Evolutionary conservation across 2,888 invertebrate species (phyloP).

Genomic region (Crematogaster levior): DNA sequence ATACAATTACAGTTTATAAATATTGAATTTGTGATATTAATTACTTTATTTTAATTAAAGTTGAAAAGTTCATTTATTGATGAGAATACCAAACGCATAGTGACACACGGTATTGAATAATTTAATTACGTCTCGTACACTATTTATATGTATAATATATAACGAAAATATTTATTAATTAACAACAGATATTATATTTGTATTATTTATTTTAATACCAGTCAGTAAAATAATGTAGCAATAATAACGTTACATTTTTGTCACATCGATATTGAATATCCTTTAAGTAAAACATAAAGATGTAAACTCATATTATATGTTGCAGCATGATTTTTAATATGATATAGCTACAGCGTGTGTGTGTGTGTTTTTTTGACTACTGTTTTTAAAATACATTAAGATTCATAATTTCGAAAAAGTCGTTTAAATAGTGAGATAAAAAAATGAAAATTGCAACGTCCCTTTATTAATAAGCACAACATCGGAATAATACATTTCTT

Average conservation of each 20-base stretch:
- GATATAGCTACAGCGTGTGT: not conserved
- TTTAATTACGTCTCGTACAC: constrained; percentile 22
- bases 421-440: not conserved
- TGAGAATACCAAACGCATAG: constrained; percentile 16
- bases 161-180: constrained; percentile 13
- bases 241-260: not conserved
- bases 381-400: not conserved
- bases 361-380: not conserved
- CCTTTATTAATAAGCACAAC: not conserved
- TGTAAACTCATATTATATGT: not conserved
- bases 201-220: constrained; percentile 1
- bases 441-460: not conserved
- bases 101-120: constrained; percentile 17
- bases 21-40: constrained; percentile 42
- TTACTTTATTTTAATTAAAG: constrained; percentile 43
- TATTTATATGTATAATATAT: constrained; percentile 25
- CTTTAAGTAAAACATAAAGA: not conserved
- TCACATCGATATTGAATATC: not conserved
- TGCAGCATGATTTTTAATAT: not conserved
- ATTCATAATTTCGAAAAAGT: not conserved
- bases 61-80: constrained; percentile 32
- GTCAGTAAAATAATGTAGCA: not conserved
- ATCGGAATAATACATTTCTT: not conserved
- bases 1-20: constrained; percentile 26
- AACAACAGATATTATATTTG: constrained; percentile 3